phyloP scores from a whole-genome alignment of 1,140 invertebrate genomes.

The Hydropsyche tenuis region DNA sequence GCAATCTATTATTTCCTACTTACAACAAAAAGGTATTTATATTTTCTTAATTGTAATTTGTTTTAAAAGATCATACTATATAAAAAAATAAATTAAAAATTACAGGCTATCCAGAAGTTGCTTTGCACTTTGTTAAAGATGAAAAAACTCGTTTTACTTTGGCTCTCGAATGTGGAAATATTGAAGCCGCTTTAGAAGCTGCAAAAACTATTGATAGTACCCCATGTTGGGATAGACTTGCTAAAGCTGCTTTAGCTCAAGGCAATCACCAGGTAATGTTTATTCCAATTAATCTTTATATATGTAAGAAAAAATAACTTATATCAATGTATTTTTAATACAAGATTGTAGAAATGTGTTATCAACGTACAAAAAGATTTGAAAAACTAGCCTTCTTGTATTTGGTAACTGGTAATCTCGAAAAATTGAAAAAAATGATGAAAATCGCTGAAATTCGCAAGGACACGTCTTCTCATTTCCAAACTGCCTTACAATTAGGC shows the following conservation, averaged over 20 bases:
- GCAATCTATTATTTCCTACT: slow-evolving; percentile 98
- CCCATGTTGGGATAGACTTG: slow-evolving; percentile 95
- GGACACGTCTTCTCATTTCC: slow-evolving; percentile 95
- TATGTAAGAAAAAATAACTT: too few relatives aligned
- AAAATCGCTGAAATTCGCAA: slow-evolving; percentile 97
- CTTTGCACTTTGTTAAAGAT: slow-evolving; percentile 99
- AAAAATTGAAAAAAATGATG: slow-evolving; percentile 98
- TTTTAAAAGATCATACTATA: neutral
- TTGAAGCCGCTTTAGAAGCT: slow-evolving; percentile 93
- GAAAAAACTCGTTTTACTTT: slow-evolving; percentile 96
- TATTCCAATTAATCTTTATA: neutral
- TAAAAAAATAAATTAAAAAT: neutral
- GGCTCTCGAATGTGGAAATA: slow-evolving; percentile 97
- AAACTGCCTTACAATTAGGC: slow-evolving; percentile 90
- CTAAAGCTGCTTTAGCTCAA: slow-evolving; percentile 90
- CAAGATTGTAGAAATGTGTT: slow-evolving; percentile 95
- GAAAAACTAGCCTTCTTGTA: slow-evolving; percentile 98
- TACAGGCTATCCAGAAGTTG: slow-evolving; percentile 98
- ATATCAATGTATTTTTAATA: neutral
- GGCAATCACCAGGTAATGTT: slow-evolving; percentile 92
- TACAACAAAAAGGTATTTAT: slow-evolving; percentile 87
- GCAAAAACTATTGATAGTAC: slow-evolving; percentile 94
- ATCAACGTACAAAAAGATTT: slow-evolving; percentile 99
- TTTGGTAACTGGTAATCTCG: slow-evolving; percentile 97
- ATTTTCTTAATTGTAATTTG: neutral